Base-by-base conservation (phyloP, 2,888 invertebrate genomes). In the Gandaritis pyraliata region DNA sequence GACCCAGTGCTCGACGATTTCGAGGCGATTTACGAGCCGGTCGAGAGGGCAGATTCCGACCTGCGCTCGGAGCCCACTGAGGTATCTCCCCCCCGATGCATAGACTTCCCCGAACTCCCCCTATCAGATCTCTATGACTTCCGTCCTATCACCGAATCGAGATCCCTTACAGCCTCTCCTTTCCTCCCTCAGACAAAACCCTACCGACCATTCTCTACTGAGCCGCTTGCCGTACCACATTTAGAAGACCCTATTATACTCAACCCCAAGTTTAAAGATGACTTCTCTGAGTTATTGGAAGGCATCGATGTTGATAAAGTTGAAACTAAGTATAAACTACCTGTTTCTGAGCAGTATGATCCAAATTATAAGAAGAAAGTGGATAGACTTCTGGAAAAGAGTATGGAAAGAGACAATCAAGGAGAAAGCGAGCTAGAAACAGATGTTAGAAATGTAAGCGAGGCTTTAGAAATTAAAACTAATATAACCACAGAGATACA, bases 1-100 rank as follows among this genome's bases (percentile, higher is more conserved):
- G 88, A 89, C 74, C 87, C 87, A 69, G 86, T 88, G 48, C 72
- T 89, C 68, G 88, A 90, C 85, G 86, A 90, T 64, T 80, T 77
- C 72, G 88, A 89, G 76, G 81, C 82, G 66, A 76, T 84, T 18
- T 86, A 81, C 85, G 85, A 87, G 65, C 73, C 77, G 71, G 80
- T 80, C 80, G 86, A 87, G 73, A 84, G 79, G 84, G 83, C 81
- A 69, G 85, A 85, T 85, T 86, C 81, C 81, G 87, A 83, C 85
- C 87, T 74, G 70, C 82, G 78, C 79, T 87, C 83, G 71, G 82
- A 84, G 72, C 85, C 86, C 39, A 85, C 84, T 84, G 88, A 90
- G 88, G 87, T 88, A 87, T 60, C 53, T 8, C 61, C 61, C n/a
- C 59, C 59, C 13, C 64, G 64, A 13, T 64, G 39, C 13, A 73